phyloP scores from a whole-genome alignment of 2,113 vertebrate genomes.

The Oryzias woworae region DNA sequence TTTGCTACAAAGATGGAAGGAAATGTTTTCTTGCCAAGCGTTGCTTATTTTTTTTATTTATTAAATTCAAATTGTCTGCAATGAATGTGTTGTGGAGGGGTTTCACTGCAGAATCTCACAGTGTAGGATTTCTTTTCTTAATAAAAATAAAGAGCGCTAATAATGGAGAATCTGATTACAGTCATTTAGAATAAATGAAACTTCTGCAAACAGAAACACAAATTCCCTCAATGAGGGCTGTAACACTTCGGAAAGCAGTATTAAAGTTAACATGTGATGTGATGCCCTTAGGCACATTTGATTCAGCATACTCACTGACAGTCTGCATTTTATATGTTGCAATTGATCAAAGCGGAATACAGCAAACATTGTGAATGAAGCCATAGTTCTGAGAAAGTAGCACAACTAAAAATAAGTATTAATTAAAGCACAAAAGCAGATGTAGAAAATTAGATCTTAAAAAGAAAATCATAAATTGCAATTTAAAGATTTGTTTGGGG shows the following conservation, averaged over 20 bases:
- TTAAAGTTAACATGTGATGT: constrained; percentile 2
- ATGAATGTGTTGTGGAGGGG: neutral
- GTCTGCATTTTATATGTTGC: neutral
- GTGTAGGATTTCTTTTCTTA: neutral
- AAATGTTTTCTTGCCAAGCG: neutral
- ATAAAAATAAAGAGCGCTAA: neutral
- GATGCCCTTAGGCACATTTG: neutral
- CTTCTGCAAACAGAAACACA: constrained; percentile 3
- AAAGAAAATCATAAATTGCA: too few species aligned
- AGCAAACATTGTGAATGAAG: neutral
- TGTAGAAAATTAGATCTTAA: too few species aligned
- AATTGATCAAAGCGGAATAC: constrained; percentile 2
- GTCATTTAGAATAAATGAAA: neutral
- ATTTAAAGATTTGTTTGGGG: too few species aligned
- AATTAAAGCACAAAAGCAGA: neutral
- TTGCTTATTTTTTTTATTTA: neutral
- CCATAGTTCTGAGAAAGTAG: neutral
- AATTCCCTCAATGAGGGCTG: constrained; percentile 1
- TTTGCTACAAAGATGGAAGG: neutral
- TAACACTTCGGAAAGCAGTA: neutral
- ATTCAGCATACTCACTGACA: neutral
- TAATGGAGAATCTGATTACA: neutral
- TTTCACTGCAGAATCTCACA: neutral
- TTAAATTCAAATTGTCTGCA: neutral
- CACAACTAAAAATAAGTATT: neutral